phyloP scores from a whole-genome alignment of 1,140 invertebrate genomes.

The Mylabris phalerata region DNA sequence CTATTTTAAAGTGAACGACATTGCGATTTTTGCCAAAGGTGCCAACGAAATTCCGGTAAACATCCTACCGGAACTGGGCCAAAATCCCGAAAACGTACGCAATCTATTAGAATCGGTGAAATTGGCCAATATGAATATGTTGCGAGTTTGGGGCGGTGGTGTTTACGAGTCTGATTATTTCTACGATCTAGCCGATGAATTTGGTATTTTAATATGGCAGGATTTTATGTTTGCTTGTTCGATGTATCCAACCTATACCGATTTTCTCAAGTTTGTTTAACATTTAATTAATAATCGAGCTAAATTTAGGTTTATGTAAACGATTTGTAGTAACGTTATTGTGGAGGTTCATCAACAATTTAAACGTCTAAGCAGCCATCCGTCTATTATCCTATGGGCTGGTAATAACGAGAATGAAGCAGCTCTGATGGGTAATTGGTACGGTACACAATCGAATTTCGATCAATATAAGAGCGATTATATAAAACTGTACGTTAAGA shows the following conservation, averaged over 20 bases:
- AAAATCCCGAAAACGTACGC: conserved; percentile 35
- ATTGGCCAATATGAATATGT: conserved; percentile 85
- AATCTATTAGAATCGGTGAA: conserved; percentile 64
- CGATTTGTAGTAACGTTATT: conserved; percentile 46
- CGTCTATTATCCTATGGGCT: conserved; percentile 83
- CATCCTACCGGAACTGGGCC: conserved; percentile 73
- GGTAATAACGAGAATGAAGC: conserved; percentile 98
- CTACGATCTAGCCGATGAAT: conserved; percentile 76
- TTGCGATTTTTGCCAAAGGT: conserved; percentile 92
- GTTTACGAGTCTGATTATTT: conserved; percentile 90
- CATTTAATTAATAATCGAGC: neutral
- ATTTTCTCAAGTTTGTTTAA: conserved; percentile 19
- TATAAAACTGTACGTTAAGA: conserved; percentile 75
- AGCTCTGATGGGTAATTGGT: conserved; percentile 81
- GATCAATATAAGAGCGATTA: conserved; percentile 73
- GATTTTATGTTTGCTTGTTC: conserved; percentile 97
- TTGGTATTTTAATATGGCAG: conserved; percentile 83
- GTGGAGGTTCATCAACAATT: conserved; percentile 81
- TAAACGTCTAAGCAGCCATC: conserved; percentile 76
- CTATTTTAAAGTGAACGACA: conserved; percentile 81
- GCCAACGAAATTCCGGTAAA: conserved; percentile 93
- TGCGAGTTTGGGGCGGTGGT: conserved; percentile 97
- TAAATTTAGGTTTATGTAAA: conserved; percentile 4
- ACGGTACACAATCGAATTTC: conserved; percentile 54
- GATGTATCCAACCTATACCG: conserved; percentile 76